phyloP scores from a whole-genome alignment of 2,797 vertebrate species.

The Muscicapa comitata region DNA sequence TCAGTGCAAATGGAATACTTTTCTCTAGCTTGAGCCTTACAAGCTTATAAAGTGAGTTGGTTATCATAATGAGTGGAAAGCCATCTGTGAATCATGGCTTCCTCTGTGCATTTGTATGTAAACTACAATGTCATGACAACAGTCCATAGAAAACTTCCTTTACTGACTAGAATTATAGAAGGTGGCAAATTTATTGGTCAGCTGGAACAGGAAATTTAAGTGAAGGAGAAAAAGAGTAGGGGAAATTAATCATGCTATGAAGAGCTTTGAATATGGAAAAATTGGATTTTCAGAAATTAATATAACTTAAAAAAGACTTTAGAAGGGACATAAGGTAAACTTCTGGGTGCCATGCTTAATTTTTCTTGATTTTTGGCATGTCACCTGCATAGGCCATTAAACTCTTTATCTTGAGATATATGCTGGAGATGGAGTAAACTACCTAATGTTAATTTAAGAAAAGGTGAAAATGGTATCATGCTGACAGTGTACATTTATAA shows the following conservation, averaged over 20 bases:
- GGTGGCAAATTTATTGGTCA: neutral
- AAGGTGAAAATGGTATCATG: conserved; percentile 20
- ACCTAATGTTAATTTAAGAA: conserved; percentile 32
- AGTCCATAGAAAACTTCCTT: neutral
- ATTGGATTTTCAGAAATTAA: neutral
- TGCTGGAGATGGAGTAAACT: conserved; percentile 15
- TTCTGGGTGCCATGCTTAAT: conserved; percentile 5
- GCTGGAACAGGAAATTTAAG: neutral
- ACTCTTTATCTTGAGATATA: conserved; percentile 19
- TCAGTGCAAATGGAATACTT: neutral
- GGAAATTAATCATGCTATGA: neutral
- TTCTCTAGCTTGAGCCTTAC: neutral
- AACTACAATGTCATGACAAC: neutral
- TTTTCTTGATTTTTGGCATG: conserved; percentile 31
- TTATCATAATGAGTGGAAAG: neutral
- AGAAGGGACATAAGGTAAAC: conserved; percentile 6
- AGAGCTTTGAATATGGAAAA: neutral
- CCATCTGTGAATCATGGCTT: neutral
- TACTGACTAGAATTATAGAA: neutral
- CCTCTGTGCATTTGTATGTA: neutral
- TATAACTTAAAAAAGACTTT: neutral
- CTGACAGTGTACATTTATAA: conserved; percentile 27
- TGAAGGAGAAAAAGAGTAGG: neutral
- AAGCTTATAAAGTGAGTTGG: neutral
- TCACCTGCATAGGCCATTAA: conserved; percentile 18